phyloP scores from a whole-genome alignment of 2,888 invertebrate genomes.

The Minunthozetes semirufus region DNA sequence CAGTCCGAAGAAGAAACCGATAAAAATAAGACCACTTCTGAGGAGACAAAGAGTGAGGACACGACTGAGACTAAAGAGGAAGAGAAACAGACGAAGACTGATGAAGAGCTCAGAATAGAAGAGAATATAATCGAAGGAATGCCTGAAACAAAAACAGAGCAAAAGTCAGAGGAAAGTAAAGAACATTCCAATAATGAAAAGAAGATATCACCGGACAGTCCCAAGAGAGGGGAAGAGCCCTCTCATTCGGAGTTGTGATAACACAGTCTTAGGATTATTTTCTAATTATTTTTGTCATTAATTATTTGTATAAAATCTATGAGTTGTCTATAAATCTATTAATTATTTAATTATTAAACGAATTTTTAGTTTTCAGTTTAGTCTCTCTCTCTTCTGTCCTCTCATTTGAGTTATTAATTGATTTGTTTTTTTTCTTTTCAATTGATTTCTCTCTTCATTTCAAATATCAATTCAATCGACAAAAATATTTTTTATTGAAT shows the following conservation, averaged over 20 bases:
- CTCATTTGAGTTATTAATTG: not conserved
- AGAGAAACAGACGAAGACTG: not conserved
- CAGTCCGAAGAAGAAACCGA: not conserved
- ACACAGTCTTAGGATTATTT: not conserved
- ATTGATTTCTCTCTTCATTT: no score
- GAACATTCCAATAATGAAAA: not conserved
- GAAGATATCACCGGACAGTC: not conserved
- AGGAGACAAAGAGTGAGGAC: not conserved
- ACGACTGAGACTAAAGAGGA: not conserved
- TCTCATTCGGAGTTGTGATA: slow-evolving; percentile 17
- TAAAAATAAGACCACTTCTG: not conserved
- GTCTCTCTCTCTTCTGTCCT: not conserved
- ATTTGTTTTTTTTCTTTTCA: no score
- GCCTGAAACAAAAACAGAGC: not conserved
- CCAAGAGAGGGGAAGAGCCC: not conserved
- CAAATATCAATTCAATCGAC: no score
- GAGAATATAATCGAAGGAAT: not conserved
- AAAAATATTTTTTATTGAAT: no score
- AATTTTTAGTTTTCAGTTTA: not conserved
- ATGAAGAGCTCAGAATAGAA: not conserved
- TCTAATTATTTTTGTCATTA: not conserved
- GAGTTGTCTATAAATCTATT: not conserved
- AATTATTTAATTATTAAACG: not conserved
- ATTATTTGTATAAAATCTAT: not conserved
- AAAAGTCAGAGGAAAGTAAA: not conserved